Evolutionary conservation across 1,140 invertebrate species (phyloP).

Genomic region (Eurosta solidaginis): DNA sequence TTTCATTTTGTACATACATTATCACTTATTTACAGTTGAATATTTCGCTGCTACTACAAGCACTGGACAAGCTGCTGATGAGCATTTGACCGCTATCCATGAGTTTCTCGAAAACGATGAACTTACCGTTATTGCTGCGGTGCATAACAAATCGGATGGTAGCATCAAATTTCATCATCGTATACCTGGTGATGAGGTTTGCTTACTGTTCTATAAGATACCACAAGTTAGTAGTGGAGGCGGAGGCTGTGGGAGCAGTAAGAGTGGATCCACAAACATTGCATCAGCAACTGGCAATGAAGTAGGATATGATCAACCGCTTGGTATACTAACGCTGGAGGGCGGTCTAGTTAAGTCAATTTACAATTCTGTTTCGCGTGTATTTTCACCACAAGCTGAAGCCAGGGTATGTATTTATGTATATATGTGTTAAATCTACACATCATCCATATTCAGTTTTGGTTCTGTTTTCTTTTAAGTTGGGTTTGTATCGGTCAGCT

Average conservation of each 20-base stretch:
- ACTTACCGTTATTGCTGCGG: constrained; percentile 56
- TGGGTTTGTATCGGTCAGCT: background rate
- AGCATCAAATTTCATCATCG: constrained; percentile 59
- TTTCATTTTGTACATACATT: no score
- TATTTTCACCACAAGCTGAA: constrained; percentile 54
- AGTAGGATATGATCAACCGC: constrained; percentile 32
- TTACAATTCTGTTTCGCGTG: constrained; percentile 60
- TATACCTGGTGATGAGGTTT: constrained; percentile 57
- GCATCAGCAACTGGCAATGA: background rate
- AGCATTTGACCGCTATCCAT: constrained; percentile 51
- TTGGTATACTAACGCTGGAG: constrained; percentile 59
- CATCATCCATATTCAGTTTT: background rate
- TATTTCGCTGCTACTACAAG: constrained; percentile 46
- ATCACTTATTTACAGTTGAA: constrained; percentile 42
- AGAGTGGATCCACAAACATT: background rate
- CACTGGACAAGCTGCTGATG: constrained; percentile 47
- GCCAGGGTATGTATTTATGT: constrained; percentile 45
- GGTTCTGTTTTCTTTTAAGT: background rate
- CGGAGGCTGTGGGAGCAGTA: background rate
- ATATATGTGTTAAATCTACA: background rate
- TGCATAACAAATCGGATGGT: constrained; percentile 53
- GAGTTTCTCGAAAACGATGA: constrained; percentile 59
- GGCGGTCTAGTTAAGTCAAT: constrained; percentile 60
- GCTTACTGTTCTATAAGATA: constrained; percentile 60
- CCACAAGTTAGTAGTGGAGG: constrained; percentile 46